Percentiles rank a stretch among this genome's conserved stretches.
Evolutionary conservation across 2,888 invertebrate genomes (phyloP).

Genomic region (Tholera decimalis): DNA sequence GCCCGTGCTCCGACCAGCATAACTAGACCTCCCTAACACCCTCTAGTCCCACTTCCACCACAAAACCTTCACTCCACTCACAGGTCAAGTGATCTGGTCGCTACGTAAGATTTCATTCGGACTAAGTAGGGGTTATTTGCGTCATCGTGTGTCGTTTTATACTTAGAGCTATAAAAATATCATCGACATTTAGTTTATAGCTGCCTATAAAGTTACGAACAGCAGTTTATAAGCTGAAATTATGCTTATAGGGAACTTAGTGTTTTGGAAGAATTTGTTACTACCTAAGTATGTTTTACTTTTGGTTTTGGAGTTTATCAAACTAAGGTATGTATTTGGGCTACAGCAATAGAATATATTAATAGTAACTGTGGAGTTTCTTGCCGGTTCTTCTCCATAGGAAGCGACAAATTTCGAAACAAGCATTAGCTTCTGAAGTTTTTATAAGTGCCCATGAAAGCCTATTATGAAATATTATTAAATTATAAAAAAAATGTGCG

Average conservation of each 20-base stretch:
- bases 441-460: too few species aligned
- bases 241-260: neutral
- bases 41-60: neutral
- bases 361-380: too few species aligned
- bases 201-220: neutral
- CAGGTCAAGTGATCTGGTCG: slow-evolving; percentile 29
- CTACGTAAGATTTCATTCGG: slow-evolving; percentile 41
- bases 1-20: slow-evolving; percentile 35
- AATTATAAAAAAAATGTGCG: too few species aligned
- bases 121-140: slow-evolving; percentile 47
- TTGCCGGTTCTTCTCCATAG: too few species aligned
- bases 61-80: neutral
- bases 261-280: neutral
- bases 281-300: neutral
- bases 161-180: slow-evolving; percentile 23
- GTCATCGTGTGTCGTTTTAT: slow-evolving; percentile 32
- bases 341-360: too few species aligned
- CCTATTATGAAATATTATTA: too few species aligned
- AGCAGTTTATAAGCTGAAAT: neutral
- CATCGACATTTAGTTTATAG: slow-evolving; percentile 13
- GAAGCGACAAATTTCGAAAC: too few species aligned
- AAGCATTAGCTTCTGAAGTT: too few species aligned
- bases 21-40: slow-evolving; percentile 24
- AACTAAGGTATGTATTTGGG: neutral
- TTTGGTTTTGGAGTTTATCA: too few species aligned